Evolutionary conservation across 2,113 vertebrate genomes (phyloP).

Genomic region (Pantherophis guttatus): DNA sequence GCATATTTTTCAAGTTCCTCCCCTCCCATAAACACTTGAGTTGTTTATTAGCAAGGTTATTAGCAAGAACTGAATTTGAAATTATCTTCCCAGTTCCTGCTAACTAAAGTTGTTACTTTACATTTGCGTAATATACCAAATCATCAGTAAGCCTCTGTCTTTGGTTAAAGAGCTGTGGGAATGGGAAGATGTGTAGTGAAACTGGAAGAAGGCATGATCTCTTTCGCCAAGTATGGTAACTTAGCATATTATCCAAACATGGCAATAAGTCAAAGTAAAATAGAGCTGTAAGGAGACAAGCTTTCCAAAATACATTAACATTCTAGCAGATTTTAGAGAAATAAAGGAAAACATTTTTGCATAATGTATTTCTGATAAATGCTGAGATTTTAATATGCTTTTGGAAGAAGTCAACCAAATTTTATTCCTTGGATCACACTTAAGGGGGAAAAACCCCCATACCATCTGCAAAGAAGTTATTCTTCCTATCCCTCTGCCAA

Average conservation of each 20-base stretch:
- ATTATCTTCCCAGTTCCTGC: background rate
- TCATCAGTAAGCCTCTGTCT: background rate
- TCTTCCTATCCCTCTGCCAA: background rate
- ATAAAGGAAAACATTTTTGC: background rate
- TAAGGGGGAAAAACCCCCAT: background rate
- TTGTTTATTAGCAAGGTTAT: background rate
- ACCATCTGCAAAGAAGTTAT: background rate
- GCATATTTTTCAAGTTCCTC: background rate
- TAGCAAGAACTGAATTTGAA: background rate
- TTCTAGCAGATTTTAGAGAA: background rate
- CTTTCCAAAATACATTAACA: background rate
- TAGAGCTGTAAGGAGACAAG: background rate
- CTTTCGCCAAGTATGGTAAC: background rate
- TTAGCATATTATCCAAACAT: background rate
- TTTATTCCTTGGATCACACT: background rate
- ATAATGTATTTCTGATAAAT: background rate
- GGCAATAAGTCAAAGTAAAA: background rate
- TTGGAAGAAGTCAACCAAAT: background rate
- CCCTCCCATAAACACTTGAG: background rate
- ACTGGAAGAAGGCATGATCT: background rate
- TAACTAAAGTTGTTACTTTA: background rate
- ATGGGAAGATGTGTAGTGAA: background rate
- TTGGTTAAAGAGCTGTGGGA: background rate
- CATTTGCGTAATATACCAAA: background rate
- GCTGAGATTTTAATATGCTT: rapidly evolving